phyloP scores from a whole-genome alignment of 1,140 invertebrate species.

The Cyclina sinensis region DNA sequence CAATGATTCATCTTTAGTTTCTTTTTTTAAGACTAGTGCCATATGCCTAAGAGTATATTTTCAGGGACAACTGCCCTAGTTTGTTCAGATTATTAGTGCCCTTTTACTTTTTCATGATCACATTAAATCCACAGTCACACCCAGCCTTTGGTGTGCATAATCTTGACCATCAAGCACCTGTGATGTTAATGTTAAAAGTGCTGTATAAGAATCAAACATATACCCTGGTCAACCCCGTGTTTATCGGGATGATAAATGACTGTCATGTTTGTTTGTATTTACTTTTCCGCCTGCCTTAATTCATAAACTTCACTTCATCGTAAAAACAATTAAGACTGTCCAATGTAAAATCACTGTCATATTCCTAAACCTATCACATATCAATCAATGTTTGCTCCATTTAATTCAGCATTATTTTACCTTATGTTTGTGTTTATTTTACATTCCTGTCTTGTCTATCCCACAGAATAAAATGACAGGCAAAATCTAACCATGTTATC shows the following conservation, averaged over 20 bases:
- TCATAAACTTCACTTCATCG: constrained; percentile 38
- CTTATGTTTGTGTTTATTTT: not conserved
- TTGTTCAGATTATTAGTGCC: too few relatives aligned
- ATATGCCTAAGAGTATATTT: too few relatives aligned
- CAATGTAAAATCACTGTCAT: constrained; percentile 29
- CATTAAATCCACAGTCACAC: too few relatives aligned
- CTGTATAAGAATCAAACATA: not conserved
- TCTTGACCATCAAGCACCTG: constrained; percentile 7
- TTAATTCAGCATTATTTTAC: not conserved
- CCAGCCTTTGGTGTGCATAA: too few relatives aligned
- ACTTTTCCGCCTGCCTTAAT: constrained; percentile 44
- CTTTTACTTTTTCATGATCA: too few relatives aligned
- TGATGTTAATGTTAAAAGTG: not conserved
- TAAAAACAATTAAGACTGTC: constrained; percentile 24
- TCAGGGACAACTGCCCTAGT: too few relatives aligned
- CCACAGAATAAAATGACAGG: not conserved
- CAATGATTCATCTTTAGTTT: too few relatives aligned
- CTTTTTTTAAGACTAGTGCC: too few relatives aligned
- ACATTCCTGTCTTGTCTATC: not conserved
- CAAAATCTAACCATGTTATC: not conserved
- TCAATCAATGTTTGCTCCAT: constrained; percentile 19
- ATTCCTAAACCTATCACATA: not conserved
- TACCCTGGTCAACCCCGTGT: not conserved
- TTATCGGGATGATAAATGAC: constrained; percentile 15
- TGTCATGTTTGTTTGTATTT: constrained; percentile 27